Conservation (phyloP, 2,113 vertebrate genomes). For the Ivindomyrus marchei region DNA sequence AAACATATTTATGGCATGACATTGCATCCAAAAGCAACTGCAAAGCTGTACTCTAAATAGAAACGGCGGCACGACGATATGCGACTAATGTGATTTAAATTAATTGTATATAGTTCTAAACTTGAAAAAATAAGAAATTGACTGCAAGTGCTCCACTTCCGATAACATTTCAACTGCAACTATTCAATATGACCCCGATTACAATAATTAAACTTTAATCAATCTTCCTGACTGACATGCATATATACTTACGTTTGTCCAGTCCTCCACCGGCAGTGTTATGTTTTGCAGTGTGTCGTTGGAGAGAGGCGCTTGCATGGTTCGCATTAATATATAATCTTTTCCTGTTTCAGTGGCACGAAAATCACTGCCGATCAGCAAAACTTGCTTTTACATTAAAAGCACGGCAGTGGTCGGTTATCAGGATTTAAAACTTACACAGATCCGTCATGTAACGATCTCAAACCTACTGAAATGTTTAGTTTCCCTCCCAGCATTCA, state of each 20-base stretch:
- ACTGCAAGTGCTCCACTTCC: neutral
- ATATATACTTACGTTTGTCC: conserved; percentile 45
- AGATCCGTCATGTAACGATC: neutral
- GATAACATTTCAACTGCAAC: neutral
- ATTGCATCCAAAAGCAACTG: neutral
- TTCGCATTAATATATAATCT: neutral
- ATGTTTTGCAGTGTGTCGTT: conserved; percentile 35
- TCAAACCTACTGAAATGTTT: neutral
- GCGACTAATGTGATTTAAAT: neutral
- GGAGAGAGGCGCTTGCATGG: neutral
- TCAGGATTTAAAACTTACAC: neutral
- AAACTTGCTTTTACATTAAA: neutral
- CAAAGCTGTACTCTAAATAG: neutral
- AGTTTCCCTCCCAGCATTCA: neutral
- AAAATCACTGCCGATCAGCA: neutral
- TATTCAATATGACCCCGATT: neutral
- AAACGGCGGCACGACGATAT: neutral
- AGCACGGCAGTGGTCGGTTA: neutral
- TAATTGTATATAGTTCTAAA: neutral
- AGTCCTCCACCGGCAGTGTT: conserved; percentile 39
- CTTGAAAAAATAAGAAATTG: neutral
- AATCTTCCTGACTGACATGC: neutral
- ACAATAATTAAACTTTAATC: neutral
- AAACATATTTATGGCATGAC: neutral
- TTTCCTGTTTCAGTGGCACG: neutral